phyloP scores from a whole-genome alignment of 2,888 invertebrate genomes.

The Macrophya annulata region DNA sequence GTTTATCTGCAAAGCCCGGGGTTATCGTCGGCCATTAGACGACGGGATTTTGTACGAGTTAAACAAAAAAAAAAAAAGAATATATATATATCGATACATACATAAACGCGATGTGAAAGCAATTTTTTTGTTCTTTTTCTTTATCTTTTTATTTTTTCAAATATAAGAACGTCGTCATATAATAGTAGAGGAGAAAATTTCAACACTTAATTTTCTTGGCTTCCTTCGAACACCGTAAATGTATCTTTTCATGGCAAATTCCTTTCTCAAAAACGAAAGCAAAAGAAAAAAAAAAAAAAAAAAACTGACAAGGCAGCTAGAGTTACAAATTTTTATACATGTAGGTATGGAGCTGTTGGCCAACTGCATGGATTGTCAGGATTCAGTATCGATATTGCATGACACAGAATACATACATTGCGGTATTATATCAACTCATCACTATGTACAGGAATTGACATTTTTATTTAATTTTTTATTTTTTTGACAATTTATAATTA shows the following conservation, averaged over 20 bases:
- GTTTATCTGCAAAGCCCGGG: slow-evolving; percentile 32
- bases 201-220: neutral
- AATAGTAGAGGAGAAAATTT: neutral
- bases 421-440: neutral
- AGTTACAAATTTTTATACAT: neutral
- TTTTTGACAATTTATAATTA: no score
- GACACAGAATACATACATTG: neutral
- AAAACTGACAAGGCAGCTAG: neutral
- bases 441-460: no score
- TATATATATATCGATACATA: neutral
- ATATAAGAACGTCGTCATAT: neutral
- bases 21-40: slow-evolving; percentile 36
- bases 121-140: neutral
- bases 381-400: slow-evolving; percentile 52
- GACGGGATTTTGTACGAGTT: neutral
- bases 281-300: neutral
- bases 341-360: neutral
- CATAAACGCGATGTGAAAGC: neutral
- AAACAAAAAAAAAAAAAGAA: neutral
- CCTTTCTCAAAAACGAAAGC: neutral
- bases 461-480: no score
- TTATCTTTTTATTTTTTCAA: neutral
- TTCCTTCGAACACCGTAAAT: neutral
- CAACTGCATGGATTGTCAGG: slow-evolving; percentile 29
- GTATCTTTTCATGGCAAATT: neutral